Base-by-base conservation (phyloP, 2,888 invertebrate genomes). In the Macrosiphum euphorbiae region DNA sequence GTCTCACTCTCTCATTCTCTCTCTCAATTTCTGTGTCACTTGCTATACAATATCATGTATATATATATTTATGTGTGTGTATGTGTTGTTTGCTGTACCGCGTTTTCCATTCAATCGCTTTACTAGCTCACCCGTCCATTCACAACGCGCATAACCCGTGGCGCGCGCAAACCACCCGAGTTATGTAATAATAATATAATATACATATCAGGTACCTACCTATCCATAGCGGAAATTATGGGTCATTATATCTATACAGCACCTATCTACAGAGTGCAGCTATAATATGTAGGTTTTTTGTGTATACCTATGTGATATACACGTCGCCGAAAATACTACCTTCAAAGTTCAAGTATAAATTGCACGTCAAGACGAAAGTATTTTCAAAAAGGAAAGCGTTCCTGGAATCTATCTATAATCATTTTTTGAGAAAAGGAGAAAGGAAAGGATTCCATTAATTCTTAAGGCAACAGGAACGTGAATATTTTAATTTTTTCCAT, bases 91-190 rank as follows among this genome's bases (percentile, higher is more conserved):
- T 2, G n/a, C 16, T 50, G 85, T 7, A 26, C 47, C 67, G 91
- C 85, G 85, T 86, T 91, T 85, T 91, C 84, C 91, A 91, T 91
- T 91, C 86, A 55, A 35, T 11, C 44, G 41, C 35, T n/a, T 7
- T n/a, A 7, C 52, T 11, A 11, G 28, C 20, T 24, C 35, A 41
- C 28, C n/a, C 78, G 41, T 44, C 78, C 92, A 89, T 89, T 88
- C 92, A 44, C 50, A 16, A 24, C 35, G 16, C 5, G 7, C 78
- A 35, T 78, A 35, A 78, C 35, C 35, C 35, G 35, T 20, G 35
- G 78, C 20, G 78, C 78, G 35, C 67, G 35, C 20, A 7, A 2
- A 78, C 16, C 78, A 20, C 78, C 35, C 35, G 35, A 35, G 16
- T 55, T 55, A 20, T 55, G 55, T 55, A 20, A 55, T 55, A 55